Conservation (phyloP, 2,888 invertebrate genomes). For the Luperina testacea region DNA sequence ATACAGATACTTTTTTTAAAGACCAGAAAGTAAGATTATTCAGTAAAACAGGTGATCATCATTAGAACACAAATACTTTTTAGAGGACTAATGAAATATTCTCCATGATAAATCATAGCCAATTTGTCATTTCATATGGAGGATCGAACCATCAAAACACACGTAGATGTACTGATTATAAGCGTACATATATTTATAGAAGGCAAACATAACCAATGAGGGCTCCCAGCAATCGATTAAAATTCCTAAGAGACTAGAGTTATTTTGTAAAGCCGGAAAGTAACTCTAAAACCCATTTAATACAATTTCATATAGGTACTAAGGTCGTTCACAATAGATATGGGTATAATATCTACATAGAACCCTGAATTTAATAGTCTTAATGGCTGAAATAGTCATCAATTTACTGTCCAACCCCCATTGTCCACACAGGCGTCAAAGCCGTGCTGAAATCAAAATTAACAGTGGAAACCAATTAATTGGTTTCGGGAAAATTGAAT, state of each 20-base stretch:
- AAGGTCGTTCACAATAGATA: slow-evolving; percentile 3
- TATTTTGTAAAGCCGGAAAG: neutral
- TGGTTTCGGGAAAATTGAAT: slow-evolving; percentile 55
- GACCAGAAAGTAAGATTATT: too few relatives aligned
- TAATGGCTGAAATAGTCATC: slow-evolving; percentile 57
- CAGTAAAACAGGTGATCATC: neutral
- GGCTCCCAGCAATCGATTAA: neutral
- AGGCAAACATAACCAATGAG: neutral
- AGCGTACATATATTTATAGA: neutral
- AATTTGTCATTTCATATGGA: neutral
- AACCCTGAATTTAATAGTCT: slow-evolving; percentile 49
- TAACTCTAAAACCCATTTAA: slow-evolving; percentile 17
- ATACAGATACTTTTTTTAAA: too few relatives aligned
- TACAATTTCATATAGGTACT: neutral
- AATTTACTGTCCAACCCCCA: slow-evolving; percentile 51
- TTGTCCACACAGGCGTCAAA: slow-evolving; percentile 44
- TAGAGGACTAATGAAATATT: neutral
- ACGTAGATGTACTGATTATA: neutral
- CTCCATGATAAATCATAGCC: neutral
- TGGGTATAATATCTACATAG: slow-evolving; percentile 30
- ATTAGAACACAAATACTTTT: too few relatives aligned
- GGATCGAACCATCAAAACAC: neutral
- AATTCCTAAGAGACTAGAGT: neutral
- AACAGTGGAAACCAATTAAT: slow-evolving; percentile 63
- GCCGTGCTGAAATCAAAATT: slow-evolving; percentile 55